These are phyloP conservation scores for Scrobipalpa atriplicella DNA, from an alignment of 2,888 invertebrate species.

Conservation along the genomic window DNA sequence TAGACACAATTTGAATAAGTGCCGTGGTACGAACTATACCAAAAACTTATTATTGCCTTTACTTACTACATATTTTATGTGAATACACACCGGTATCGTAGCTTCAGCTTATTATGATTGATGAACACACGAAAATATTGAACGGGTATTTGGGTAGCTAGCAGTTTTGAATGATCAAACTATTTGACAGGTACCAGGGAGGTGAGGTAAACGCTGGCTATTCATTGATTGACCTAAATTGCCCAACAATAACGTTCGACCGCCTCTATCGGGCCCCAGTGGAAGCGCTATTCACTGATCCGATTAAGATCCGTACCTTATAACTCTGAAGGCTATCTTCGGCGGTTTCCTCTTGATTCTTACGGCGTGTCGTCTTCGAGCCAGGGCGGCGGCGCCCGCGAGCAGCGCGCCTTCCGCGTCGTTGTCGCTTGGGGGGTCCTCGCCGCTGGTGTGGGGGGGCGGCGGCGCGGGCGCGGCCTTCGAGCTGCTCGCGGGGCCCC, in stretches of 20 bases:
- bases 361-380: slow-evolving; percentile 75
- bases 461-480: slow-evolving; percentile 31
- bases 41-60: background rate
- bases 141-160: too few relatives aligned
- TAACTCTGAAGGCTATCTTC: slow-evolving; percentile 70
- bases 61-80: background rate
- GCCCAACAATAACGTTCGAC: slow-evolving; percentile 61
- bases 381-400: slow-evolving; percentile 71
- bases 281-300: slow-evolving; percentile 11
- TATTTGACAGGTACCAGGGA: background rate
- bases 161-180: background rate
- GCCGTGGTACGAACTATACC: slow-evolving; percentile 6
- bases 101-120: background rate
- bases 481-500: slow-evolving; percentile 36
- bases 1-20: slow-evolving; percentile 11
- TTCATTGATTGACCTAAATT: slow-evolving; percentile 74
- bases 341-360: slow-evolving; percentile 69
- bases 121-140: slow-evolving; percentile 1
- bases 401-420: slow-evolving; percentile 64
- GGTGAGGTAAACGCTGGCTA: slow-evolving; percentile 20
- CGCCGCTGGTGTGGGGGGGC: slow-evolving; percentile 52
- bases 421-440: slow-evolving; percentile 52
- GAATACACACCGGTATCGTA: background rate
- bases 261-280: slow-evolving; percentile 40
- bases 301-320: slow-evolving; percentile 57